Evolutionary conservation across 2,888 invertebrate genomes (phyloP), one percentile per base, ranked within the genome.

Genomic region (Campoletis raptor): DNA sequence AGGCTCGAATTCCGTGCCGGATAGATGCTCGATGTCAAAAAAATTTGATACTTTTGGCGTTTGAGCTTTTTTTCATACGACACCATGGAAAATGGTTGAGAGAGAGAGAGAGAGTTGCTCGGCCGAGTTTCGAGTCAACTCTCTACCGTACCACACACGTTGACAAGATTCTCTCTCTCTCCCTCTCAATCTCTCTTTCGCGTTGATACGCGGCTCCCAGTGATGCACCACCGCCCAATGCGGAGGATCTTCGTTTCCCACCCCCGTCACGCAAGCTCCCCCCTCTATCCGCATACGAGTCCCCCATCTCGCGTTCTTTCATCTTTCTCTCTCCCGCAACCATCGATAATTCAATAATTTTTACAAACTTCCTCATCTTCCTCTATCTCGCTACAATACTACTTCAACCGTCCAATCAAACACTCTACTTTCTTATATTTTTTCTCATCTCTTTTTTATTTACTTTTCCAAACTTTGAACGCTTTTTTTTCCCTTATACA

Each of bases 141-240:
- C 78, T 78, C 81, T 69, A 66, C 79, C 87, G 81, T 80, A 21
- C 76, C 64, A 74, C 78, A 81, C 85, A 78, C 88, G 82, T 87
- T 83, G 80, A 85, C 73, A 83, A 69, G 64, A 48, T 21, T 45
- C 54, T 24, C 42, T 45, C 18, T 42, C 30, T 42, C 57, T 57
- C 57, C 30, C 52, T n/a, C 69, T 30, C 64, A 42, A 45, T 48
- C 52, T 69, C 52, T 48, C 69, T 57, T 70, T 30, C 52, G 69
- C 73, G 64, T 69, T 86, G 76, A 84, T 86, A 82, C 81, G 86
- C 72, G 76, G 64, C 74, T 84, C 79, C 72, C 84, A 79, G 86
- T 85, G 85, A 88, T 89, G 88, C 89, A 90, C 89, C 89, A 90
- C 88, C 89, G 89, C 89, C 89, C 90, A 89, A 87, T 90, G 90